These are phyloP conservation scores for Caenorhabditis sp. DNA, from an alignment of 2,888 invertebrate genomes.

Conservation along the genomic window DNA sequence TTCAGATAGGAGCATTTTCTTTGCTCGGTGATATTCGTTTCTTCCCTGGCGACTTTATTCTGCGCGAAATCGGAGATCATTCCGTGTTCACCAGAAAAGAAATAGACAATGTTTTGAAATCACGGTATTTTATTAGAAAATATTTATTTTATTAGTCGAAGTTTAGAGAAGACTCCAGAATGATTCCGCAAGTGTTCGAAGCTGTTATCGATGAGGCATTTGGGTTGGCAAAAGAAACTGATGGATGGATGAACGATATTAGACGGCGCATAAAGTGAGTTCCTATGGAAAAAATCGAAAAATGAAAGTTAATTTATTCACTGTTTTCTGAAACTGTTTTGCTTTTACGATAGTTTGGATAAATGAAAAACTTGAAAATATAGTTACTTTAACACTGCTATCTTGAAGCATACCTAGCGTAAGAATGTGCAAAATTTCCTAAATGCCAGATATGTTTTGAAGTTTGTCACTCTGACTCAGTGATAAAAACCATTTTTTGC, in stretches of 20 bases:
- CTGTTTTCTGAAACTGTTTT: too few species aligned
- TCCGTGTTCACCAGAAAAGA: slow-evolving; percentile 41
- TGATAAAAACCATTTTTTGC: too few species aligned
- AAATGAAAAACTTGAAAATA: too few species aligned
- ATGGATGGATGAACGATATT: neutral
- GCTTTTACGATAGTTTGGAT: too few species aligned
- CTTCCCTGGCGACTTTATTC: slow-evolving; percentile 78
- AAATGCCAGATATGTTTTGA: too few species aligned
- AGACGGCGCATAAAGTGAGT: neutral
- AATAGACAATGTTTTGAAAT: neutral
- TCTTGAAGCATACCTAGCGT: too few species aligned
- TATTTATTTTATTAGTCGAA: neutral
- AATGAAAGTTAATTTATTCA: too few species aligned
- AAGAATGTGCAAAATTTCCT: too few species aligned
- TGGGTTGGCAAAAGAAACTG: neutral
- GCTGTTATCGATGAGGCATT: neutral
- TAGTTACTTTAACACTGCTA: too few species aligned
- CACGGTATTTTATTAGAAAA: too few species aligned
- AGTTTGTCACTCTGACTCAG: too few species aligned
- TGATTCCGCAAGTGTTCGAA: neutral
- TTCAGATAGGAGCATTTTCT: slow-evolving; percentile 71
- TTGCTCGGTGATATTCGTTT: slow-evolving; percentile 6
- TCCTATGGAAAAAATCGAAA: too few species aligned
- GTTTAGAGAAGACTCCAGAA: neutral
- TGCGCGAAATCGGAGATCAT: slow-evolving; percentile 36